These are phyloP conservation scores for Drosophila nasuta DNA, from an alignment of 1,140 invertebrate species.

Conservation along the genomic window DNA sequence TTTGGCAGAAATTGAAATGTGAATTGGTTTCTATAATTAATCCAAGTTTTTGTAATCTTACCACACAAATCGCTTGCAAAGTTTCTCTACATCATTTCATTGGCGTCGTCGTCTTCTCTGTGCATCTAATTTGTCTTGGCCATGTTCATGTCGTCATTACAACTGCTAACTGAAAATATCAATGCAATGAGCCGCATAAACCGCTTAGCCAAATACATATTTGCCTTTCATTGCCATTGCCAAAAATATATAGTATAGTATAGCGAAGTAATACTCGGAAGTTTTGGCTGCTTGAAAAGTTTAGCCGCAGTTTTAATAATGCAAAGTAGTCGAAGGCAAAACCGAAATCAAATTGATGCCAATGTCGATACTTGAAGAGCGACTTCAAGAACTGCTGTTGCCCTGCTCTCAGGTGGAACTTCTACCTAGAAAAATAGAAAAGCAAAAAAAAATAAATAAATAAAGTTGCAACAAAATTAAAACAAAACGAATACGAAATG, in stretches of 20 bases:
- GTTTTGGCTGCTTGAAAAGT: slow-evolving; percentile 59
- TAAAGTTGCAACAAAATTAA: slow-evolving; percentile 65
- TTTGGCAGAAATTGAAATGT: background rate
- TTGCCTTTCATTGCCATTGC: slow-evolving; percentile 38
- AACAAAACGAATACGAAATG: slow-evolving; percentile 47
- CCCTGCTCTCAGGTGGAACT: background rate
- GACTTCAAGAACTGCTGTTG: slow-evolving; percentile 66
- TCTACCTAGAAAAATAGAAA: background rate
- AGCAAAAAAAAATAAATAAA: background rate
- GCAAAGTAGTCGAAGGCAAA: slow-evolving; percentile 56
- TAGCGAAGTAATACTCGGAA: background rate
- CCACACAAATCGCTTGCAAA: background rate
- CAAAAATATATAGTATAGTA: slow-evolving; percentile 8
- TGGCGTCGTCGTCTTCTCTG: background rate
- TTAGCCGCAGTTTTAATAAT: slow-evolving; percentile 68
- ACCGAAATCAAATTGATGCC: slow-evolving; percentile 69
- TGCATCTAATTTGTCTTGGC: slow-evolving; percentile 17
- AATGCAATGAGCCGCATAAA: slow-evolving; percentile 67
- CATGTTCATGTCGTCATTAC: slow-evolving; percentile 13
- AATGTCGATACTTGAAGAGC: slow-evolving; percentile 68
- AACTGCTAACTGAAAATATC: slow-evolving; percentile 63
- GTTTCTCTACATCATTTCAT: background rate
- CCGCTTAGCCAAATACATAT: slow-evolving; percentile 24
- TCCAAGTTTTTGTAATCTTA: background rate
- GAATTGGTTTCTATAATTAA: slow-evolving; percentile 4